Base-by-base conservation (phyloP, 2,797 vertebrate genomes). In the Trichosurus vulpecula region DNA sequence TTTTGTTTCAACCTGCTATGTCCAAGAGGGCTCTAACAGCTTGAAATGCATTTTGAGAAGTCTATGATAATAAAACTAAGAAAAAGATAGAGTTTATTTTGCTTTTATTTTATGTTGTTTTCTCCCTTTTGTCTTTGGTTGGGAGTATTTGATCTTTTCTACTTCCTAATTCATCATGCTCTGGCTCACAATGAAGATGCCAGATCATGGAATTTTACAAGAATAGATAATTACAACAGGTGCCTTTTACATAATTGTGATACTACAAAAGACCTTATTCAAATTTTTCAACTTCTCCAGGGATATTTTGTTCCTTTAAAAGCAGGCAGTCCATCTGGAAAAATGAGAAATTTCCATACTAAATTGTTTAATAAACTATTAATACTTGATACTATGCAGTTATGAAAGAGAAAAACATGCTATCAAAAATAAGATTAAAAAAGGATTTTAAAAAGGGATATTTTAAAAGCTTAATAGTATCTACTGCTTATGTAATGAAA, bases 1-100 rank as follows among this genome's bases (percentile, higher is more conserved):
- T 54, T 95, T 96, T 94, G 54, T 95, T 92, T 93, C 47, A 29
- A n/a, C 61, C 22, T 58, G 11, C 0, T 92, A 92, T 95, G 47
- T 41, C 31, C 90, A 53, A 96, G 94, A 96, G 66, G 51, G 53
- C 27, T 74, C 47, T 90, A 92, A 87, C 0, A 93, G 54, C 81
- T 92, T 94, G 91, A 94, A 91, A 94, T 90, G 87, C 92, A 91
- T 51, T 97, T 95, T 96, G 22, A 96, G 25, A 91, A 29, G 2
- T 6, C 11, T 93, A 93, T 96, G 54, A 11, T 93, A 96, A 57
- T 92, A 95, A 96, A 97, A 31, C 35, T 35, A 89, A 94, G 90
- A 94, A 95, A 90, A 22, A 96, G 91, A 87, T 91, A n/a, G 90
- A 89, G 66, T 12, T 96, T 95, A 66, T 97, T 97, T 97, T 58